phyloP scores from a whole-genome alignment of 2,113 vertebrate genomes.

The Trichomycterus rosablanca region DNA sequence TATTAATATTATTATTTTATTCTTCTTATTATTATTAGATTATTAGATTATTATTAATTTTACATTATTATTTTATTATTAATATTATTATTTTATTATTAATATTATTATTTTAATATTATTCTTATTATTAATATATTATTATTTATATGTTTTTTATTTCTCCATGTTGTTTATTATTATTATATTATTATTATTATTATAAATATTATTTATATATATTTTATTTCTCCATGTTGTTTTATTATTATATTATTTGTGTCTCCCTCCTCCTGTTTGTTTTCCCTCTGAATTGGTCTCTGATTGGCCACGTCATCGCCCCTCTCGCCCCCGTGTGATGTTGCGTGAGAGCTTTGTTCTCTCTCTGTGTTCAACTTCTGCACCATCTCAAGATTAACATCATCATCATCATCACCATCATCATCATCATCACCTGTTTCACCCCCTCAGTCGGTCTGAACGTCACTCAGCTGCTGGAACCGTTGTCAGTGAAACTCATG shows the following conservation, averaged over 20 bases:
- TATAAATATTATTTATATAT: too few relatives aligned
- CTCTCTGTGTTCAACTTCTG: neutral
- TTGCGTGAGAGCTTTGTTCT: constrained; percentile 20
- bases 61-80: too few relatives aligned
- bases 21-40: too few relatives aligned
- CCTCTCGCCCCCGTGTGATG: neutral
- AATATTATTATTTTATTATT: too few relatives aligned
- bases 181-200: neutral
- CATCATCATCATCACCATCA: neutral
- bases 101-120: neutral
- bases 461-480: neutral
- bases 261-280: neutral
- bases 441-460: neutral
- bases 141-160: too few relatives aligned
- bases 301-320: neutral
- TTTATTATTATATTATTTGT: neutral
- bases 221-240: neutral
- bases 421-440: constrained; percentile 6
- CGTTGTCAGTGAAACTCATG: neutral
- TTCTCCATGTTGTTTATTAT: neutral
- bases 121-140: neutral
- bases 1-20: too few relatives aligned
- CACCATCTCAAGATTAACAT: too few relatives aligned
- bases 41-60: too few relatives aligned
- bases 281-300: constrained; percentile 5